Percentiles rank a stretch among this genome's conserved stretches.
Conservation (phyloP, 2,797 vertebrate species). For the Bradypodion pumilum region DNA sequence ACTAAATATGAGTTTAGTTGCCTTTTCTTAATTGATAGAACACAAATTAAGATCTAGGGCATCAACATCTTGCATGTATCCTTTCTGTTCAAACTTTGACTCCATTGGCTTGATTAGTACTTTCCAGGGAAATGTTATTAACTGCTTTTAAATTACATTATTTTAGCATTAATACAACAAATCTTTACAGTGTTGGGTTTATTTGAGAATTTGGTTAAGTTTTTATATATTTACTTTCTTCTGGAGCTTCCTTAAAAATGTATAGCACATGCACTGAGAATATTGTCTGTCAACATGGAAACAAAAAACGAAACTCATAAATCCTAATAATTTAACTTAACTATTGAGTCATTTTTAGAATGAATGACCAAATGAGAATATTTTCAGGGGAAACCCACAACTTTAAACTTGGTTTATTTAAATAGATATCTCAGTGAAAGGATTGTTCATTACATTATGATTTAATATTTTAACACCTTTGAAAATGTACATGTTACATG, state of each 20-base stretch:
- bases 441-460: slow-evolving; percentile 70
- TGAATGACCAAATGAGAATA: slow-evolving; percentile 75
- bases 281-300: slow-evolving; percentile 74
- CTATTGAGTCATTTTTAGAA: slow-evolving; percentile 62
- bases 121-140: slow-evolving; percentile 56
- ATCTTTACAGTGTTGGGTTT: slow-evolving; percentile 71
- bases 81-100: slow-evolving; percentile 42
- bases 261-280: slow-evolving; percentile 82
- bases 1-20: slow-evolving; percentile 57
- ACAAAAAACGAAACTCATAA: slow-evolving; percentile 68
- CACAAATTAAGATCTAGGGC: slow-evolving; percentile 28
- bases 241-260: slow-evolving; percentile 81
- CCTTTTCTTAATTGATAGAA: slow-evolving; percentile 51
- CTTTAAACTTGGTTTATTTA: slow-evolving; percentile 75
- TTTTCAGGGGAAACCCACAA: slow-evolving; percentile 65
- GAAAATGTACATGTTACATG: slow-evolving; percentile 58
- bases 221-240: slow-evolving; percentile 77
- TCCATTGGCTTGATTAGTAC: slow-evolving; percentile 53
- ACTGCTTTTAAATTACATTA: slow-evolving; percentile 58
- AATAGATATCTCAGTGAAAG: slow-evolving; percentile 74
- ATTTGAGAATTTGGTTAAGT: slow-evolving; percentile 77
- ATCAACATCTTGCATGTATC: slow-evolving; percentile 17
- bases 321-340: slow-evolving; percentile 66
- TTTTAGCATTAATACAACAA: slow-evolving; percentile 65
- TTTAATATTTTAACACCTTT: slow-evolving; percentile 76